Base-by-base conservation (phyloP, 2,113 vertebrate genomes). In the Xerus inauris region DNA sequence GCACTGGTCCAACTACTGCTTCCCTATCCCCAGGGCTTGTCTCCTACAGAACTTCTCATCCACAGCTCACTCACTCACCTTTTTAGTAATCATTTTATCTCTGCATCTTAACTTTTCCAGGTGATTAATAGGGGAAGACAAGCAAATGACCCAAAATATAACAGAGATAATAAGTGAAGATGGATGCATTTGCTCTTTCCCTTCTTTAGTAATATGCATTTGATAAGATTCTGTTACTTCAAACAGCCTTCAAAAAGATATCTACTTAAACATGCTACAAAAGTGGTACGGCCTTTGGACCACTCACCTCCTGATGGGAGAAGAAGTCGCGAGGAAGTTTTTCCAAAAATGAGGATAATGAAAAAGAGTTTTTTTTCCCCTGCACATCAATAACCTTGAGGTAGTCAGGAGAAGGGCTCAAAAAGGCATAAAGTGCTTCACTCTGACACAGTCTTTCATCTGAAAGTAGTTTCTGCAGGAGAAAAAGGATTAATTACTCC, bases 381-480 rank as follows among this genome's bases (percentile, higher is more conserved):
- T 99, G 99, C 96, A 99, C 98, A 59, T 99, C 99, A 89, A 99
- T 99, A 97, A 99, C 99, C 98, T 99, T 99, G 93, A 99, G 99
- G 98, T 99, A 98, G 97, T 99, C 99, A 71, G 99, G 99, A 85
- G 99, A 99, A 38, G 99, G 99, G 98, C 99, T 99, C 97, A 99
- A 98, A 97, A 99, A 99, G 87, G 99, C 99, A 0, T 99, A 99
- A 97, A 99, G 99, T 95, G 99, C 99, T 99, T 99, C 99, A 10
- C 99, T 99, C 98, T 99, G 99, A 98, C 99, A 99, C 96, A 99
- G 97, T 62, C 99, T 99, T 97, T 99, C 99, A 98, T 99, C 99
- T 32, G 99, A 99, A 97, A 99, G 99, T 97, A 99, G 98, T 96
- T 99, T 99, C 99, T 99, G 40, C 5, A 73, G 95, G 91, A 91